Conservation (phyloP, 1,140 invertebrate species). For the Pygmarrhopalites habei region DNA sequence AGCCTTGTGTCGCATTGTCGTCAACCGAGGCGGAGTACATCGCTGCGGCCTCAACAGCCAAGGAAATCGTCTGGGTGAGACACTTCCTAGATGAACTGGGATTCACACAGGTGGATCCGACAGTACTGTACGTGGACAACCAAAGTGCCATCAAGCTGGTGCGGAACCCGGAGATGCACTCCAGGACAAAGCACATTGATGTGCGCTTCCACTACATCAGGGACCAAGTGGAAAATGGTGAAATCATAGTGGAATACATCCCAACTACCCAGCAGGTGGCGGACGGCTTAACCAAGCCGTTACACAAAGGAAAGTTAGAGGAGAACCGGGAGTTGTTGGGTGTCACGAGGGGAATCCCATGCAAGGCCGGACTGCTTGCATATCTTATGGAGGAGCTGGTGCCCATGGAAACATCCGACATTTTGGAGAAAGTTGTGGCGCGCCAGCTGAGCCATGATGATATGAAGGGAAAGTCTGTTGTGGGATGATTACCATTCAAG, state of each 20-base stretch:
- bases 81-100: conserved; percentile 1
- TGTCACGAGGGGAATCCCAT: no score
- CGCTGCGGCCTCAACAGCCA: not conserved
- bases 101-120: not conserved
- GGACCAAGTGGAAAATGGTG: conserved; percentile 18
- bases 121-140: conserved; percentile 27
- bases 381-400: not conserved
- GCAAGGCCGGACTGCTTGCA: not conserved
- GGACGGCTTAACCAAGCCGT: conserved; percentile 38
- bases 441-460: not conserved
- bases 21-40: conserved; percentile 38
- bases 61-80: conserved; percentile 6
- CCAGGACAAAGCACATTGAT: conserved; percentile 41
- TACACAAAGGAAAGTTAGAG: conserved; percentile 13
- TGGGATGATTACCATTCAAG: no score
- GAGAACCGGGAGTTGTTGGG: not conserved
- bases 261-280: conserved; percentile 29
- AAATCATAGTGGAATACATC: conserved; percentile 10
- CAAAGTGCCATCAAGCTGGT: conserved; percentile 27
- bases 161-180: conserved; percentile 39
- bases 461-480: conserved; percentile 9
- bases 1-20: conserved; percentile 43
- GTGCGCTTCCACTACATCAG: conserved; percentile 38
- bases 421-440: not conserved
- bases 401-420: no score